Conservation (phyloP, 2,113 vertebrate species). For the Arizona elegans region DNA sequence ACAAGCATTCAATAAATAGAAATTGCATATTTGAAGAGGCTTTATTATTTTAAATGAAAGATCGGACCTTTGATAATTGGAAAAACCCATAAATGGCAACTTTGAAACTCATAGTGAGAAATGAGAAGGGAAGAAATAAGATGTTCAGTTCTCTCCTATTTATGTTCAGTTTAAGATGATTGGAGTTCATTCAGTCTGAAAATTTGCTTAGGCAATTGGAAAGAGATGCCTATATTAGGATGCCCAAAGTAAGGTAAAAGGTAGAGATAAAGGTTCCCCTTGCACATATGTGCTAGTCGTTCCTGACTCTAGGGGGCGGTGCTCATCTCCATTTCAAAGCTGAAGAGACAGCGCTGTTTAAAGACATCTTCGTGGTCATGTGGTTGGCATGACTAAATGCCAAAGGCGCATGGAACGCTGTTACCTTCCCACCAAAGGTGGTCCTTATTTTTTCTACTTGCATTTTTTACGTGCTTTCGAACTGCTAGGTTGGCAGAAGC, state of each 20-base stretch:
- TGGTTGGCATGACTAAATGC: too few relatives aligned
- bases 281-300: too few relatives aligned
- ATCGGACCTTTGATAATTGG: background rate
- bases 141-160: background rate
- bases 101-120: background rate
- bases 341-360: too few relatives aligned
- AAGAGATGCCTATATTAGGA: background rate
- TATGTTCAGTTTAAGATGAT: background rate
- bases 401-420: too few relatives aligned
- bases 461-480: too few relatives aligned
- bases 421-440: too few relatives aligned
- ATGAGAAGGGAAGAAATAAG: background rate
- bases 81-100: background rate
- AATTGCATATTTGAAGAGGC: background rate
- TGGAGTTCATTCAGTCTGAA: background rate
- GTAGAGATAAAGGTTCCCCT: too few relatives aligned
- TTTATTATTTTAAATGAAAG: background rate
- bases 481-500: too few relatives aligned
- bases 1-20: background rate
- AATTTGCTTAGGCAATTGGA: background rate
- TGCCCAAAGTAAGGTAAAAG: background rate
- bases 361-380: too few relatives aligned
- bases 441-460: too few relatives aligned
- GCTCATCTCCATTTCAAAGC: too few relatives aligned
- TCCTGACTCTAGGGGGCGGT: too few relatives aligned